phyloP scores from a whole-genome alignment of 2,888 invertebrate species.

The Mimachlamys varia region DNA sequence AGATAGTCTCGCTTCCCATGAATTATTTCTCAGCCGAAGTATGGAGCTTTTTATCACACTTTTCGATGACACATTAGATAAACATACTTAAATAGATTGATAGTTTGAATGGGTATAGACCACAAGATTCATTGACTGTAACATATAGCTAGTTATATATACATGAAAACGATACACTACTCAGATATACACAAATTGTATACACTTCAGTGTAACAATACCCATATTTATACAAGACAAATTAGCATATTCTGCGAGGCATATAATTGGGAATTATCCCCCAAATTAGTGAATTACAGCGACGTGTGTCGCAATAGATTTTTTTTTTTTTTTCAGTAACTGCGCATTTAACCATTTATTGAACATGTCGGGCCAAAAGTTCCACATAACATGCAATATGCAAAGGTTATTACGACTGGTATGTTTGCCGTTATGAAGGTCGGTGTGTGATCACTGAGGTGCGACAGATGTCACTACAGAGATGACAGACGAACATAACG shows the following conservation, averaged over 20 bases:
- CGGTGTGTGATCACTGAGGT: background rate
- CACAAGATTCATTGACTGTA: background rate
- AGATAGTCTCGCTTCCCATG: background rate
- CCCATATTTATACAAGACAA: background rate
- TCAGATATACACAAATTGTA: background rate
- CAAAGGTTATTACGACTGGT: background rate
- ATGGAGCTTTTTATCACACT: background rate
- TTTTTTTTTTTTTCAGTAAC: background rate
- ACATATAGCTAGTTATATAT: background rate
- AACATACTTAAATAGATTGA: background rate
- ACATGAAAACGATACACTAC: background rate
- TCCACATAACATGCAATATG: background rate
- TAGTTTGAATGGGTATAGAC: background rate
- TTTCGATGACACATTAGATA: background rate
- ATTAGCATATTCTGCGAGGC: background rate
- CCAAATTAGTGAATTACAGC: background rate
- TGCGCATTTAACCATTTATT: conserved; percentile 1
- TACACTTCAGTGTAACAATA: too few species aligned
- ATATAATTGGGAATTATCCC: conserved; percentile 6
- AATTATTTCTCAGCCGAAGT: background rate
- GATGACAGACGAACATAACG: conserved; percentile 6
- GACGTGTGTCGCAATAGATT: background rate
- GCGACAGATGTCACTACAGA: background rate
- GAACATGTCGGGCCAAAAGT: background rate
- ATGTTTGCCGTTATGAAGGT: background rate